These are phyloP conservation scores for Furcifer pardalis DNA, from an alignment of 2,797 vertebrate species.

Conservation along the genomic window DNA sequence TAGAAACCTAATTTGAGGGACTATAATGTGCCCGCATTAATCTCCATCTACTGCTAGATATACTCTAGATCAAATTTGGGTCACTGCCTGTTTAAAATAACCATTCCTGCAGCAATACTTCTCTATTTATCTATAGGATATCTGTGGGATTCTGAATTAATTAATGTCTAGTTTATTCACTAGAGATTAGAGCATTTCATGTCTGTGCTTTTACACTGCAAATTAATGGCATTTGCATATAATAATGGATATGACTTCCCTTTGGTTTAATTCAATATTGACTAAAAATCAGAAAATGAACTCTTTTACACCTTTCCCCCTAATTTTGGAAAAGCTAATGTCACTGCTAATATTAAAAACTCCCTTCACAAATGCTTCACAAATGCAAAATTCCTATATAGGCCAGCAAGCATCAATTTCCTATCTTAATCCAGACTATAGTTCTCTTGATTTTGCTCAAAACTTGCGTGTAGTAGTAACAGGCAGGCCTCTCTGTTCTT, in stretches of 20 bases:
- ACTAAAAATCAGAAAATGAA: not conserved
- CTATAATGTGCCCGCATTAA: not conserved
- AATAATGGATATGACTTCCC: not conserved
- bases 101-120: not conserved
- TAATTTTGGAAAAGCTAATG: not conserved
- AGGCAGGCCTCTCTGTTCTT: too few species aligned
- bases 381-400: not conserved
- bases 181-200: not conserved
- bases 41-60: not conserved
- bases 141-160: not conserved
- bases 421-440: too few species aligned
- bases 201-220: not conserved
- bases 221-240: not conserved
- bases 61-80: not conserved
- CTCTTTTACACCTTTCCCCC: not conserved
- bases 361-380: too few species aligned
- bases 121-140: not conserved
- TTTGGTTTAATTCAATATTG: not conserved
- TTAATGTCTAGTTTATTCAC: not conserved
- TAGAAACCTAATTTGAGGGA: not conserved
- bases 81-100: conserved; percentile 1
- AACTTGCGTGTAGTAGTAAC: not conserved
- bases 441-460: not conserved
- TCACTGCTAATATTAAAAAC: too few species aligned
- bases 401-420: too few species aligned